Evolutionary conservation across 1,140 invertebrate genomes (phyloP).

Genomic region (Metopolophium dirhodum): DNA sequence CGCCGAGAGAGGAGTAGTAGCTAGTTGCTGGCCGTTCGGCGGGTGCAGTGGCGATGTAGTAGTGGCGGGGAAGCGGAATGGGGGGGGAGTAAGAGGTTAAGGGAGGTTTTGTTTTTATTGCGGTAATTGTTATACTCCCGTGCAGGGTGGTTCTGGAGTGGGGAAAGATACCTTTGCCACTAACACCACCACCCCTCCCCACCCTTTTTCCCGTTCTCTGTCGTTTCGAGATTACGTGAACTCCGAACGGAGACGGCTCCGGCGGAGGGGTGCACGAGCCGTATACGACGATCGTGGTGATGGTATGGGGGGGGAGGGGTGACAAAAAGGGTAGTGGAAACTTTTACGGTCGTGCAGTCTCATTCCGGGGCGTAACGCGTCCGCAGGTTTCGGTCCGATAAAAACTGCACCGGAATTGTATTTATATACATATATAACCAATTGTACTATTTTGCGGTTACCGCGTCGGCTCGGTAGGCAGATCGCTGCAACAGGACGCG

Average conservation of each 20-base stretch:
- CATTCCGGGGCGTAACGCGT: background rate
- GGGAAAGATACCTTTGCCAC: background rate
- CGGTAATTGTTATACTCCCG: conserved; percentile 39
- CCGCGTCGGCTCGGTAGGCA: background rate
- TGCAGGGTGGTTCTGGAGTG: background rate
- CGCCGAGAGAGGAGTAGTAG: too few species aligned
- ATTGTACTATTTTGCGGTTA: background rate
- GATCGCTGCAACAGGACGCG: background rate
- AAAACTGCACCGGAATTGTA: background rate
- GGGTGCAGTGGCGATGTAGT: background rate
- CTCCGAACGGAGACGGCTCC: background rate
- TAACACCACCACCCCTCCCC: background rate
- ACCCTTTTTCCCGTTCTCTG: background rate
- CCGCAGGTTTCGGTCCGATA: background rate
- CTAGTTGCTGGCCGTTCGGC: background rate
- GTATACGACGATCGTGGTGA: background rate
- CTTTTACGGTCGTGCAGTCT: background rate
- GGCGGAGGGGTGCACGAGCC: background rate
- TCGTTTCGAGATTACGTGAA: background rate
- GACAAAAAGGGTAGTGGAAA: background rate
- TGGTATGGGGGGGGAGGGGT: too few species aligned
- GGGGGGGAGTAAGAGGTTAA: background rate
- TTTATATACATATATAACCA: background rate
- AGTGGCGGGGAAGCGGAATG: background rate
- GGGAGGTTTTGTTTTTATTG: conserved; percentile 39